Conservation (phyloP, 2,888 invertebrate genomes). For the Caenorhabditis macrosperma region DNA sequence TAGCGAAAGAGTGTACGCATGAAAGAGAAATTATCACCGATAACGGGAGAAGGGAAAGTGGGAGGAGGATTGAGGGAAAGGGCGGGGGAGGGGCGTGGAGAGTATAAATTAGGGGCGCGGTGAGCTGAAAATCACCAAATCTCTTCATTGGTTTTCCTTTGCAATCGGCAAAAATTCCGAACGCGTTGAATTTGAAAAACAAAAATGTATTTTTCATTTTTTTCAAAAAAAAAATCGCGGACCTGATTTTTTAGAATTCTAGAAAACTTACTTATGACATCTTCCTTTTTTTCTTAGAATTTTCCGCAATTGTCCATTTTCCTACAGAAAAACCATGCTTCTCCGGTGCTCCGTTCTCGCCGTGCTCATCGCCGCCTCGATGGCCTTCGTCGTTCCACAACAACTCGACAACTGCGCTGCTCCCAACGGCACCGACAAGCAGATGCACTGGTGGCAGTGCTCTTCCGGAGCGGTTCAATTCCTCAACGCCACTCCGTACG, state of each 20-base stretch:
- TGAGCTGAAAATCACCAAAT: neutral
- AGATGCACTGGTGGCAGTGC: constrained; percentile 72
- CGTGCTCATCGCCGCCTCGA: constrained; percentile 10
- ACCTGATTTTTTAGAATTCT: no score
- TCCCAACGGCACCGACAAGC: constrained; percentile 71
- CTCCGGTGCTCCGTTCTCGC: constrained; percentile 33
- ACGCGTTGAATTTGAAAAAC: no score
- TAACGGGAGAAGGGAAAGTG: neutral
- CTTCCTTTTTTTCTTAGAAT: no score
- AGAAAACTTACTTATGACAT: no score
- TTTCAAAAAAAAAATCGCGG: no score
- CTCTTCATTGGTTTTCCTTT: no score
- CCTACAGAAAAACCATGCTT: constrained; percentile 28
- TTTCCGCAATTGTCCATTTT: neutral
- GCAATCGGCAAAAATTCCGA: no score
- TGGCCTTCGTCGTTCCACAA: constrained; percentile 20
- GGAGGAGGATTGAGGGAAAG: neutral
- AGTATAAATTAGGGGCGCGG: neutral
- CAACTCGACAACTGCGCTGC: constrained; percentile 37
- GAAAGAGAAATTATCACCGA: no score
- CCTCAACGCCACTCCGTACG: constrained; percentile 60
- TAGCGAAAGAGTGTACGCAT: no score
- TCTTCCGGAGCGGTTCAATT: constrained; percentile 52
- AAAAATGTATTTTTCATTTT: no score
- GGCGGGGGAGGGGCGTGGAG: neutral